Evolutionary conservation across 2,113 vertebrate genomes (phyloP), one percentile per base, ranked within the genome.

Genomic region (Heterocephalus glaber): DNA sequence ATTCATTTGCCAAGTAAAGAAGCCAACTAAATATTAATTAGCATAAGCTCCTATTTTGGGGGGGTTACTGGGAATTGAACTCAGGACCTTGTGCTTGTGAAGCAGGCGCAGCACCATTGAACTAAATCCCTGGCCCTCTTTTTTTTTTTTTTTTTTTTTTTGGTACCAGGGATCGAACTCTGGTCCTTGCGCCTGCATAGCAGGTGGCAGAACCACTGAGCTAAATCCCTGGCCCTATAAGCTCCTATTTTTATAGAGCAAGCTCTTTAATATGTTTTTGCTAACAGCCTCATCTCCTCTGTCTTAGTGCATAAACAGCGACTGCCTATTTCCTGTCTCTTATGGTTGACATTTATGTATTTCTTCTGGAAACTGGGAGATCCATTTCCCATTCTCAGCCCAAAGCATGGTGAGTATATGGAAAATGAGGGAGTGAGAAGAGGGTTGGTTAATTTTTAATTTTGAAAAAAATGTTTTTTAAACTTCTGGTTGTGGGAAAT

Each of bases 341-440:
- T 99, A 56, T 99, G 99, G 99, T 98, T 99, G 97, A 99, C 99
- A 4, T 99, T 99, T 97, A 99, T 99, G 99, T 99, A 99, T 98
- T 99, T 99, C 99, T 99, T 99, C 98, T 99, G 99, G 99, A 99
- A 99, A 97, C 5, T 99, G 95, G 99, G 99, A 20, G 99, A 99
- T 96, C 99, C 99, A 0, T 99, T 99, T 98, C 99, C 99, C 70
- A 99, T 99, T 97, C 99, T 99, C 93, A 99, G 99, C 98, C 99
- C 99, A 81, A 99, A 99, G 98, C 99, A 99, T 24, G 99, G 99
- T 99, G 92, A 99, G 98, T 98, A 58, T 70, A 87, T 35, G 2
- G 47, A 47, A 33, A 19, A 60, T 87, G 81, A 44, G 9, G 28
- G 11, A 80, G 8, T 19, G 47, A 17, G 63, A 52, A n/a, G 33